A percentile compares a stretch with the other conserved stretches of the same genome.
Evolutionary conservation across 35 echinoderm and acorn worm species (phyloP).

Genomic region (Acanthaster planci): DNA sequence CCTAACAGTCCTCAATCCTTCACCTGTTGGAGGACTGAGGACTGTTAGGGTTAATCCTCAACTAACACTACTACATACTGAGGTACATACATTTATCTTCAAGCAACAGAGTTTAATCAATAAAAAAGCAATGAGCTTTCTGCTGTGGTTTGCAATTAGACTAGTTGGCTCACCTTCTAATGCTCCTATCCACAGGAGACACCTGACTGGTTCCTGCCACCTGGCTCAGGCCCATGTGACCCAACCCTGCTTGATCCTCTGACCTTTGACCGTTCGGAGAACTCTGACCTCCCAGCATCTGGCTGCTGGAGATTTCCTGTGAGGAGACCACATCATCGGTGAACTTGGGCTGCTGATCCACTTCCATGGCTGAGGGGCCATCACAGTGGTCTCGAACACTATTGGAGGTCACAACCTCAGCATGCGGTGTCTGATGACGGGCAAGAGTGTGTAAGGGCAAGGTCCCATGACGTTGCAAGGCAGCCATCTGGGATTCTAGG

Average conservation of each 20-base stretch:
- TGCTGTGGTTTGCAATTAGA: no score
- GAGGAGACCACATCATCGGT: not conserved
- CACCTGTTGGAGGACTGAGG: no score
- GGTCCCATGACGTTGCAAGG: no score
- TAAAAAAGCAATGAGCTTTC: no score
- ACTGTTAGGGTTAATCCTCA: no score
- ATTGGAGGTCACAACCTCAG: not conserved
- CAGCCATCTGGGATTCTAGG: not conserved
- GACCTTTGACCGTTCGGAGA: conserved; percentile 12
- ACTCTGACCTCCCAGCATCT: not conserved
- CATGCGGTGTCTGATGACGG: not conserved
- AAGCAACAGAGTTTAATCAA: no score
- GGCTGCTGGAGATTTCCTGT: conserved; percentile 8
- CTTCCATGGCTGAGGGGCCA: not conserved
- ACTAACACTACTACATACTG: no score
- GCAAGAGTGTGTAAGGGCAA: no score
- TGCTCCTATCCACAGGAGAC: not conserved
- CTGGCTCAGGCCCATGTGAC: not conserved
- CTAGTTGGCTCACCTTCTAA: not conserved
- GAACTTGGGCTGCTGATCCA: not conserved
- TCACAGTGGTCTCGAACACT: not conserved
- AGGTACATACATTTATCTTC: no score
- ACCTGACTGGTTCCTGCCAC: conserved; percentile 6
- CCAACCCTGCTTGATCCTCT: not conserved
- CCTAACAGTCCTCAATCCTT: no score